phyloP scores from a whole-genome alignment of 2,888 invertebrate genomes.

The Lasioglossum pauxillum region DNA sequence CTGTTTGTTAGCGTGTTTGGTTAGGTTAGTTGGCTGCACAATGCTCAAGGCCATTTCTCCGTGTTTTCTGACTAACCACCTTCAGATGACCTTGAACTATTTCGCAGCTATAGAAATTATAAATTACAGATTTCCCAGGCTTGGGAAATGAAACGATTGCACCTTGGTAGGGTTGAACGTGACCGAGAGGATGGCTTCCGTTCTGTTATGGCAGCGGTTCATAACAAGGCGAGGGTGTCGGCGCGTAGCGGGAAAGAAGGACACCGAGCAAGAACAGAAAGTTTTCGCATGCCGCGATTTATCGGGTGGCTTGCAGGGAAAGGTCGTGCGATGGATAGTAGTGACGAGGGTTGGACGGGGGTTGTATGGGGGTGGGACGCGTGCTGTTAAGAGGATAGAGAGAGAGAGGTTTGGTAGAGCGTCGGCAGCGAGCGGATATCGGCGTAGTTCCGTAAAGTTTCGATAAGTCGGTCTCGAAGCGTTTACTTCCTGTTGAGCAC shows the following conservation, averaged over 20 bases:
- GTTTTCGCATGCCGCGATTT: conserved; percentile 41
- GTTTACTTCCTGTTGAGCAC: conserved; percentile 75
- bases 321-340: conserved; percentile 47
- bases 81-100: background rate
- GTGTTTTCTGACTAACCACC: background rate
- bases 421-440: conserved; percentile 67
- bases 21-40: too few species aligned
- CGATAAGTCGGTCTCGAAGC: conserved; percentile 77
- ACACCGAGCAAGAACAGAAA: conserved; percentile 15
- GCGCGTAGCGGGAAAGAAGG: conserved; percentile 17
- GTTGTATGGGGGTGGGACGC: conserved; percentile 18
- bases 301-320: conserved; percentile 32
- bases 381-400: conserved; percentile 43
- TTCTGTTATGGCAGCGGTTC: conserved; percentile 2
- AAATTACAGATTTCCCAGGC: background rate
- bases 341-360: conserved; percentile 57
- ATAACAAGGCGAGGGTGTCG: background rate
- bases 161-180: background rate
- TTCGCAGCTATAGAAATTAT: background rate
- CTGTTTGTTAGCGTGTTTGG: too few species aligned
- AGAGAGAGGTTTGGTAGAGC: conserved; percentile 18
- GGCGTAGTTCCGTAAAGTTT: conserved; percentile 76
- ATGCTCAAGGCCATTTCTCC: too few species aligned
- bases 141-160: background rate
- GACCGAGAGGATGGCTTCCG: background rate